Evolutionary conservation across 2,113 vertebrate species (phyloP).

Genomic region (Oryctolagus cuniculus): DNA sequence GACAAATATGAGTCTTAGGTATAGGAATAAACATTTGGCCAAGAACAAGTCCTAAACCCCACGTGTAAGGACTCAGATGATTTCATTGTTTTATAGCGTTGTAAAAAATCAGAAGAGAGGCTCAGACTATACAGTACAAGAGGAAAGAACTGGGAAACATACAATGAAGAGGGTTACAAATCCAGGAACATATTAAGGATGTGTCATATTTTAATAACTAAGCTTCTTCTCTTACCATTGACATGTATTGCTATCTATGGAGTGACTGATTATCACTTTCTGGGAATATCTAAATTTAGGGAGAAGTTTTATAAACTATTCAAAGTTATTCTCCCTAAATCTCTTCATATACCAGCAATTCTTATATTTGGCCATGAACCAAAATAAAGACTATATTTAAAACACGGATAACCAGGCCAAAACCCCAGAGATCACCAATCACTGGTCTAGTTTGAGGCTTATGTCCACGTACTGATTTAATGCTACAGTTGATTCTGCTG

Average conservation of each 20-base stretch:
- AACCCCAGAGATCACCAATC: neutral
- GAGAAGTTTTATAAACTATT: constrained; percentile 14
- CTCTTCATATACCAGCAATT: neutral
- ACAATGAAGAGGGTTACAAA: neutral
- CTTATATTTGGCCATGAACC: constrained; percentile 28
- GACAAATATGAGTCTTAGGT: neutral
- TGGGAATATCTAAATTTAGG: neutral
- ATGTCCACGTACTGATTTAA: neutral
- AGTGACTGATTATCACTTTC: neutral
- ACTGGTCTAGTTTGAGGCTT: neutral
- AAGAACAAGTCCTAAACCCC: neutral
- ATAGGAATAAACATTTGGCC: neutral
- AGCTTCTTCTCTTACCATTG: neutral
- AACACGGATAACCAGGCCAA: neutral
- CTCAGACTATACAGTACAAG: neutral
- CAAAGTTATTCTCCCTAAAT: neutral
- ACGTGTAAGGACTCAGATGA: neutral
- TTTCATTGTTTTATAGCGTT: neutral
- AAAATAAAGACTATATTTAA: constrained; percentile 29
- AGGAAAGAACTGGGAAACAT: neutral
- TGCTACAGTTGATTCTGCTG: neutral
- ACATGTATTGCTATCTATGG: neutral
- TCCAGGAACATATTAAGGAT: constrained; percentile 3
- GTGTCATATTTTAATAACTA: neutral
- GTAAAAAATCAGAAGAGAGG: neutral